These are phyloP conservation scores for Bombus soroeensis DNA, from an alignment of 1,140 invertebrate genomes.

Conservation along the genomic window DNA sequence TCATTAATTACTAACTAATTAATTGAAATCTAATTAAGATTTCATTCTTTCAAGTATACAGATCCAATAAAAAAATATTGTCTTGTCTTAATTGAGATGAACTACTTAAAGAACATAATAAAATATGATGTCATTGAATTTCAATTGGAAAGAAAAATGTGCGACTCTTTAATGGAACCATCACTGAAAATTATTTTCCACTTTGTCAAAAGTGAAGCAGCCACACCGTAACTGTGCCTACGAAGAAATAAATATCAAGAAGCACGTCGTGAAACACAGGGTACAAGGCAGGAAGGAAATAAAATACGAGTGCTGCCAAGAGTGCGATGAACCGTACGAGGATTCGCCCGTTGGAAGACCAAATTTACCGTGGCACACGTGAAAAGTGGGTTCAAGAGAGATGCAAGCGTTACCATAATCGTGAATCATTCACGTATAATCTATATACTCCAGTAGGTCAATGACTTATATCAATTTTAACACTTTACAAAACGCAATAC, in stretches of 20 bases:
- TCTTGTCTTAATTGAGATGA: background rate
- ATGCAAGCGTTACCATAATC: slow-evolving; percentile 50
- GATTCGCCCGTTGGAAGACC: slow-evolving; percentile 44
- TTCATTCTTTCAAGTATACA: too few relatives aligned
- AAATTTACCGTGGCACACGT: slow-evolving; percentile 54
- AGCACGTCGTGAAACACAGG: slow-evolving; percentile 38
- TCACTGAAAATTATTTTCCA: background rate
- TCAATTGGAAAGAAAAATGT: background rate
- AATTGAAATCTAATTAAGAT: too few relatives aligned
- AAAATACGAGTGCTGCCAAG: slow-evolving; percentile 61
- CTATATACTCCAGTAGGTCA: slow-evolving; percentile 3
- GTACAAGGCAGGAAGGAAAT: slow-evolving; percentile 48
- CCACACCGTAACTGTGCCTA: slow-evolving; percentile 1
- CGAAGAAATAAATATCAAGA: slow-evolving; percentile 46
- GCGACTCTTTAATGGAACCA: background rate
- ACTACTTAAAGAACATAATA: background rate
- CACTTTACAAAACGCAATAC: too few relatives aligned
- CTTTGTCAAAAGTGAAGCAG: slow-evolving; percentile 20
- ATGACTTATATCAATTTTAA: slow-evolving; percentile 7
- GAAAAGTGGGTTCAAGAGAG: slow-evolving; percentile 55
- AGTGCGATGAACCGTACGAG: slow-evolving; percentile 59
- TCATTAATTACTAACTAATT: too few relatives aligned
- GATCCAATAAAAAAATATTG: background rate
- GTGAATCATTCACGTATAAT: slow-evolving; percentile 55
- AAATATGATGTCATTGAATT: background rate